Evolutionary conservation across 2,113 vertebrate species (phyloP).

Genomic region (Rhynchomys soricoides): DNA sequence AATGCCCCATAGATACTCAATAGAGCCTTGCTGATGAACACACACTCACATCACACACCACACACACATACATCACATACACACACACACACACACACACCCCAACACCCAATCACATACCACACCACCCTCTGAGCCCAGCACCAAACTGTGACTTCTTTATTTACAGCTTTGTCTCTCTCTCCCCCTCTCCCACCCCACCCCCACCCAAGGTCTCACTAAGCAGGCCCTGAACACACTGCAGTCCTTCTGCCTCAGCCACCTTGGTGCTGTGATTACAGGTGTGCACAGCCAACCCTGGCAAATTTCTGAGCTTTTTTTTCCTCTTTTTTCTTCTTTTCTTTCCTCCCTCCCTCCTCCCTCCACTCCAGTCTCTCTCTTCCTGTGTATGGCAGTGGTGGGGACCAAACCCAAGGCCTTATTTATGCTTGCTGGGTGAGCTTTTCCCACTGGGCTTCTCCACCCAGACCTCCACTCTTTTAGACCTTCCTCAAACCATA

Average conservation of each 20-base stretch:
- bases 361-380: not conserved
- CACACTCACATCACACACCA: not conserved
- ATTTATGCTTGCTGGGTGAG: not conserved
- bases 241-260: not conserved
- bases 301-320: not conserved
- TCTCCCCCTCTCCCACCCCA: fast-evolving
- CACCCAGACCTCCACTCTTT: not conserved
- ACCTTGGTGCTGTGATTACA: not conserved
- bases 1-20: not conserved
- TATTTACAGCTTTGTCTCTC: not conserved
- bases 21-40: not conserved
- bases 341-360: not conserved
- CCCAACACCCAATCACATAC: not conserved
- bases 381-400: not conserved
- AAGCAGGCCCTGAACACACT: not conserved
- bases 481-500: not conserved
- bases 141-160: not conserved
- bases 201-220: not conserved
- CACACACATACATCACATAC: too few species aligned
- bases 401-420: not conserved
- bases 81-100: not conserved
- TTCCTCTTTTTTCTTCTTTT: not conserved
- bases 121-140: not conserved
- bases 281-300: not conserved
- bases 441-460: too few species aligned